Base-by-base conservation (phyloP, 2,888 invertebrate species). In the Odontocerum albicorne region DNA sequence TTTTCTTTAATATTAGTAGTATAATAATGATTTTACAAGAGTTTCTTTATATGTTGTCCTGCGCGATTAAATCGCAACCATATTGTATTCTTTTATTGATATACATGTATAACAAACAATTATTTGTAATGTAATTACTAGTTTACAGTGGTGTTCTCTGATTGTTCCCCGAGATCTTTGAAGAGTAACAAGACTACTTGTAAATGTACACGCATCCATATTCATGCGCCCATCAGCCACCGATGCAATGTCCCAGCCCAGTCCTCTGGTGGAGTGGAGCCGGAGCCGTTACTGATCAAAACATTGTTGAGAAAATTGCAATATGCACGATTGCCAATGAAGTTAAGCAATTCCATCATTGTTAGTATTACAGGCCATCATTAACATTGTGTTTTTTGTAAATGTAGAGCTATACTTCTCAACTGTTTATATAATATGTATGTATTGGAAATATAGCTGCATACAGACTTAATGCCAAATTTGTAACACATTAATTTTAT, bases 31-130 rank as follows among this genome's bases (percentile, higher is more conserved):
- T 21, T 40, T 40, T 21, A 40, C 40, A 40, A 38, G 27, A 40
- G 21, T 40, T 20, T 4, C 12, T 35, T 12, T 12, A 12, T 35
- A 31, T 35, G 17, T 43, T 36, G 33, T 43, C 33, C 16, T 20
- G 19, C 16, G 51, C 51, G 51, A 51, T 51, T n/a, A 44, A 43
- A 51, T 51, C 51, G 51, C 51, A 32, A 3, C 35, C 32, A 33
- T 33, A 42, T 51, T 51, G 36, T 36, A 12, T 8, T 47, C 10
- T 27, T 7, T 27, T 27, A 4, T 27, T 27, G 27, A 10, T 7
- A 27, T 27, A 27, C 10, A 27, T 27, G 27, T 27, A 27, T 27
- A 27, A 7, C 27, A 7, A 27, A 27, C 10, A 27, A n/a, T n/a
- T n/a, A n/a, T n/a, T n/a, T n/a, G n/a, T n/a, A n/a, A n/a, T n/a